These are phyloP conservation scores for Lingula anatina DNA, from an alignment of 2,888 invertebrate genomes.

Conservation along the genomic window DNA sequence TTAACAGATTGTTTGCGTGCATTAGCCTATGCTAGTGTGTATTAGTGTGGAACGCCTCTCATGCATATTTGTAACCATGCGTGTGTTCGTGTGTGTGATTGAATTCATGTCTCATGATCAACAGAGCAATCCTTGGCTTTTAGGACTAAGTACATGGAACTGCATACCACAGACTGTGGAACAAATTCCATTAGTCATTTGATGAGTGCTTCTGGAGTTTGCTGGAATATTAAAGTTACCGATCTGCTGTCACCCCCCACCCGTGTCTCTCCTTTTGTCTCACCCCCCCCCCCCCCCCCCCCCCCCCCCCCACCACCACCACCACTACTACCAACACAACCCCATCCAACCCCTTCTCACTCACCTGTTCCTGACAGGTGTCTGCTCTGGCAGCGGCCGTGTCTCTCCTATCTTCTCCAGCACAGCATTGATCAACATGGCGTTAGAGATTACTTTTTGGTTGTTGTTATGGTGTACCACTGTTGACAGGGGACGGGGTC, in stretches of 20 bases:
- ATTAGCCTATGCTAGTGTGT: too few species aligned
- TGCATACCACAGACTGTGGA: background rate
- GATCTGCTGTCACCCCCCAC: background rate
- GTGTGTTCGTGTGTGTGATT: too few species aligned
- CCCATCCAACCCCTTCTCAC: slow-evolving; percentile 9
- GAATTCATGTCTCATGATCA: too few species aligned
- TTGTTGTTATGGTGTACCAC: slow-evolving; percentile 26
- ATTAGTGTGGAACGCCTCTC: too few species aligned
- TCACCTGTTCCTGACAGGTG: slow-evolving; percentile 15
- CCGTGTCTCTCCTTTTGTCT: slow-evolving; percentile 53
- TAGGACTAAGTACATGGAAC: too few species aligned
- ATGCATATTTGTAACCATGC: background rate
- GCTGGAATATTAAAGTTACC: background rate
- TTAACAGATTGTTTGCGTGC: too few species aligned
- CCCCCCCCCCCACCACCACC: too few species aligned
- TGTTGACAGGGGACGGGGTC: slow-evolving; percentile 46
- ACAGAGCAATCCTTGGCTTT: too few species aligned
- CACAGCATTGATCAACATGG: slow-evolving; percentile 54
- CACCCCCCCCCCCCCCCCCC: too few species aligned
- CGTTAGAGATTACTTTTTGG: slow-evolving; percentile 55
- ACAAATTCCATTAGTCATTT: background rate
- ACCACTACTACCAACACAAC: background rate
- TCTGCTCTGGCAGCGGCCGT: background rate
- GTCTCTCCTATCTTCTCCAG: slow-evolving; percentile 55
- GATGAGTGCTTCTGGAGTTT: background rate